These are phyloP conservation scores for Drosophila lutescens DNA, from an alignment of 2,888 invertebrate genomes.

Conservation along the genomic window DNA sequence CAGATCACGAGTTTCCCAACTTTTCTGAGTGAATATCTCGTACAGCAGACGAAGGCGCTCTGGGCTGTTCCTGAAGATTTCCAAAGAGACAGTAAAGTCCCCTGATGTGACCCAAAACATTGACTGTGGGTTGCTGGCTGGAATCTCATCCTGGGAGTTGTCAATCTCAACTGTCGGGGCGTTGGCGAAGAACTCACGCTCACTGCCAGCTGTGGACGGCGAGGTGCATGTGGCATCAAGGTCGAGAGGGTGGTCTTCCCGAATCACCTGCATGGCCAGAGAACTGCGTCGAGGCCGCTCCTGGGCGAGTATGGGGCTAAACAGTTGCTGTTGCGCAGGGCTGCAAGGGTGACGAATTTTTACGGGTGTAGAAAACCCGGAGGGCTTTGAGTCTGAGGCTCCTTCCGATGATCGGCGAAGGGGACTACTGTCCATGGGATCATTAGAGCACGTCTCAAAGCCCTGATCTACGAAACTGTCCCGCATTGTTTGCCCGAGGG, in stretches of 20 bases:
- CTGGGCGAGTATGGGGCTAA: conserved; percentile 65
- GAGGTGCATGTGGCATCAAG: conserved; percentile 36
- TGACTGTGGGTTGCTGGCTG: conserved; percentile 46
- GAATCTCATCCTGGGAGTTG: conserved; percentile 54
- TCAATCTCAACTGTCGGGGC: conserved; percentile 60
- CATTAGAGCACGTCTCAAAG: conserved; percentile 82
- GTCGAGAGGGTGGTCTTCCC: conserved; percentile 78
- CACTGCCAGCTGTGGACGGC: conserved; percentile 57
- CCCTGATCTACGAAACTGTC: conserved; percentile 81
- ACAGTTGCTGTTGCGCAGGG: conserved; percentile 57
- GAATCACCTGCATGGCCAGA: conserved; percentile 80
- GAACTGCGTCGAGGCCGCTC: conserved; percentile 76
- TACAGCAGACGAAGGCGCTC: conserved; percentile 73
- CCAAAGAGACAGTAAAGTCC: conserved; percentile 72
- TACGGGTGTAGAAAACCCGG: conserved; percentile 76
- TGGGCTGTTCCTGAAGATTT: conserved; percentile 61
- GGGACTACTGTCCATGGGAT: conserved; percentile 71
- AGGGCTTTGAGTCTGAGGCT: conserved; percentile 37
- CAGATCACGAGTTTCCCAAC: conserved; percentile 69
- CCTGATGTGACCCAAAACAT: conserved; percentile 78
- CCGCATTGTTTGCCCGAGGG: conserved; percentile 46
- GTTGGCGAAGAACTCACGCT: conserved; percentile 66
- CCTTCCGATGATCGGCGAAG: conserved; percentile 50
- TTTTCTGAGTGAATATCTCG: conserved; percentile 81
- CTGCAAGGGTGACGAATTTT: conserved; percentile 46